phyloP scores from a whole-genome alignment of 2,113 vertebrate species.

The Tychaedon coryphoeus region DNA sequence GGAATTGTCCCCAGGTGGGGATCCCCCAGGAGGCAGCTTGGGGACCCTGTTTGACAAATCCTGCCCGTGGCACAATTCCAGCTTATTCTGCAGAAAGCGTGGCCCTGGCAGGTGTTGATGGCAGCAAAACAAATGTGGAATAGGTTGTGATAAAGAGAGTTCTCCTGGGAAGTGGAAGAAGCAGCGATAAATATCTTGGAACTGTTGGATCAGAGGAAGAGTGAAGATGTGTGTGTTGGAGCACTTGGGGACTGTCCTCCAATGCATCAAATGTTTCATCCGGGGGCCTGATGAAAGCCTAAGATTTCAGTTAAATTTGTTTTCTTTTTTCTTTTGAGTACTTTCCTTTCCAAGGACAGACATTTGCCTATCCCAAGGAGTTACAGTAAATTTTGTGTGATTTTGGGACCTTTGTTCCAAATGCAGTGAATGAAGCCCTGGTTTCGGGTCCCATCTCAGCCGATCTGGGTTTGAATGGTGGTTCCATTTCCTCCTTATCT shows the following conservation, averaged over 20 bases:
- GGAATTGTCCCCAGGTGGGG: not conserved
- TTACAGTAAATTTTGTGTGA: not conserved
- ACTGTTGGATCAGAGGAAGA: not conserved
- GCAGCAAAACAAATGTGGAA: slow-evolving; percentile 22
- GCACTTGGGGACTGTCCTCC: not conserved
- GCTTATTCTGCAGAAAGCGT: not conserved
- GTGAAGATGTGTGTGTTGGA: not conserved
- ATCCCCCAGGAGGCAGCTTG: not conserved
- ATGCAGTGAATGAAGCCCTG: not conserved
- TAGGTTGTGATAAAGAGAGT: not conserved
- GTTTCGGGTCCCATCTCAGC: not conserved
- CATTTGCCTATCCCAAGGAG: not conserved
- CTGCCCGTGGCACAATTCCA: not conserved
- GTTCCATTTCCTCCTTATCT: not conserved
- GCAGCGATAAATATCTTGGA: not conserved
- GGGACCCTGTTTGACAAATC: not conserved
- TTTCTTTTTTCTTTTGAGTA: not conserved
- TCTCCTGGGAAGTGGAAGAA: not conserved
- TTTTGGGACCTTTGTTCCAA: not conserved
- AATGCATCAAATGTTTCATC: not conserved
- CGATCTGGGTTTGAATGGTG: not conserved
- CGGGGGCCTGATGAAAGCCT: not conserved
- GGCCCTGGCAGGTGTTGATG: slow-evolving; percentile 20
- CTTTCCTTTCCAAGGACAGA: not conserved
- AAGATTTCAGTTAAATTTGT: not conserved